Base-by-base conservation (phyloP, 2,113 vertebrate species). In the Caloenas nicobarica region DNA sequence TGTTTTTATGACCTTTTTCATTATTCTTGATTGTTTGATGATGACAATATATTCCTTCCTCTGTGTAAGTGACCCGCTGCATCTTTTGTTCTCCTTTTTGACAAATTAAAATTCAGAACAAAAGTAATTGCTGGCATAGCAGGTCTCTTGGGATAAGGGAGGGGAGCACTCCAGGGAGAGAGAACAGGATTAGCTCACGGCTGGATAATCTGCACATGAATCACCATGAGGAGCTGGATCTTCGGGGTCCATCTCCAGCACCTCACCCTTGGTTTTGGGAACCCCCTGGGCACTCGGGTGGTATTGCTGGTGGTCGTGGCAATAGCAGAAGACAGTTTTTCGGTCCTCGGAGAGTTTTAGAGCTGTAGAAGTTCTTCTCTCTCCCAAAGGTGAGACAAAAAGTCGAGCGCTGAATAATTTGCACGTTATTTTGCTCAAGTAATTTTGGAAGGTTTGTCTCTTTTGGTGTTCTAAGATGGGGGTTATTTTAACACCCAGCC, bases 1-100 rank as follows among this genome's bases (percentile, higher is more conserved):
- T 89, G 89, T 95, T 95, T 95, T 93, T 36, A 72, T 95, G 95
- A 92, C 84, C 81, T 94, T 89, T 89, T 60, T 38, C 81, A 26
- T 87, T 46, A 23, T 9, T 72, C 72, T 64, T 64, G 71, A 50
- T 69, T 62, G 70, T 16, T 69, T 38, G 83, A 76, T 79, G 83
- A 72, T 72, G 91, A 82, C 86, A 89, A n/a, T 57, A 3, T 53
- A 95, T 92, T 80, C 81, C 91, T 94, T 89, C 86, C 81, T 94
- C 68, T 48, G 23, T 18, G 69, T 4, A 28, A 81, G 89, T 60
- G 83, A 64, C 83, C 84, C 11, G 2, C 54, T 48, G 51, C 3
- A 0, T 57, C 83, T 74, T 96, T 89, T 95, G 70, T 95, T 92
- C 73, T 91, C 42, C 51, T 46, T 60, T 57, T 3, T 40, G 62